Evolutionary conservation across 1,140 invertebrate genomes (phyloP).

Genomic region (Sipha flava): DNA sequence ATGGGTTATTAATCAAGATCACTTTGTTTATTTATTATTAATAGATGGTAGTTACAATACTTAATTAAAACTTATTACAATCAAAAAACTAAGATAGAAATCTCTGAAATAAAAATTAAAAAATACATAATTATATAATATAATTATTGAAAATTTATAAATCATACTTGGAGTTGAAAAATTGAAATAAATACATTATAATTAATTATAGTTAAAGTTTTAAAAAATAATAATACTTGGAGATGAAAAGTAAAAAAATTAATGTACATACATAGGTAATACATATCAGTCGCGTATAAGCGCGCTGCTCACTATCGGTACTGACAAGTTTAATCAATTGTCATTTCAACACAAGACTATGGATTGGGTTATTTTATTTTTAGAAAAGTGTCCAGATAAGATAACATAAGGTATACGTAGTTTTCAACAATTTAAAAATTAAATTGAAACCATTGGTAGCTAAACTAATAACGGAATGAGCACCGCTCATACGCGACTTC

Average conservation of each 20-base stretch:
- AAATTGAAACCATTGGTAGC: too few species aligned
- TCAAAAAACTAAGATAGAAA: not conserved
- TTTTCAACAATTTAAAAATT: too few species aligned
- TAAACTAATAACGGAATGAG: too few species aligned
- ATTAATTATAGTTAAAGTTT: too few species aligned
- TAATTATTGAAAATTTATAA: not conserved
- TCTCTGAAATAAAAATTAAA: not conserved
- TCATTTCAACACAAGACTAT: too few species aligned
- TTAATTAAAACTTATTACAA: not conserved
- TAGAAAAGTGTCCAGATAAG: too few species aligned
- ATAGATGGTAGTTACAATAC: not conserved
- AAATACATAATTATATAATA: not conserved
- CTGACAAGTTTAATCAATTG: not conserved
- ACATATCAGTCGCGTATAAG: not conserved
- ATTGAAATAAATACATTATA: too few species aligned
- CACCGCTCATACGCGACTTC: too few species aligned
- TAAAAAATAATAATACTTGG: too few species aligned
- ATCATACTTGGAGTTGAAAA: not conserved
- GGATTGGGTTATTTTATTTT: too few species aligned
- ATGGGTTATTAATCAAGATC: not conserved
- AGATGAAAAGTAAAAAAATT: not conserved
- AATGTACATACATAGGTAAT: not conserved
- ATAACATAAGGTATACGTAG: too few species aligned
- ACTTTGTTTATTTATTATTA: not conserved
- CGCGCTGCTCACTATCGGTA: too few species aligned